These are phyloP conservation scores for Stenodema calcarata DNA, from an alignment of 2,888 invertebrate species.

Conservation along the genomic window DNA sequence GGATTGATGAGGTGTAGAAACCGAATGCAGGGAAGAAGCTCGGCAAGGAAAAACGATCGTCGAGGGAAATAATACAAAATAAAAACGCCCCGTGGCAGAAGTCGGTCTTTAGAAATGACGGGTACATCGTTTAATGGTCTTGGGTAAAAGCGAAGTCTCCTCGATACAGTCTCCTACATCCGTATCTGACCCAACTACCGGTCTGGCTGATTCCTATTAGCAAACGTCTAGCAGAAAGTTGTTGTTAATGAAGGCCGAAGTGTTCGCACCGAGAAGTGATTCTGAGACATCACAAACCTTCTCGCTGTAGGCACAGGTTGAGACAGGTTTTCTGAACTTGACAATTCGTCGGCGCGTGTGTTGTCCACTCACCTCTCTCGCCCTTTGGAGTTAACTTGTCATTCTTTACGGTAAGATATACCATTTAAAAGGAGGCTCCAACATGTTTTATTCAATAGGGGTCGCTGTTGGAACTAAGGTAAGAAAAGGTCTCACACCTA, in stretches of 20 bases:
- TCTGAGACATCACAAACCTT: not conserved
- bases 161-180: not conserved
- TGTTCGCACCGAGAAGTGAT: not conserved
- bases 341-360: slow-evolving; percentile 50
- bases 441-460: slow-evolving; percentile 43
- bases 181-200: not conserved
- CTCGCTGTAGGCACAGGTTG: not conserved
- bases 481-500: slow-evolving; percentile 48
- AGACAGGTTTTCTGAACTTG: slow-evolving; percentile 34
- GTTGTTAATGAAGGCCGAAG: not conserved
- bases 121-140: not conserved
- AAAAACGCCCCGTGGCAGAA: not conserved
- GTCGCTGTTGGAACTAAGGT: slow-evolving; percentile 5
- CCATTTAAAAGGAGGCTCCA: slow-evolving; percentile 41
- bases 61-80: not conserved
- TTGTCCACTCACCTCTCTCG: slow-evolving; percentile 9
- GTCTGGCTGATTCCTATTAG: not conserved
- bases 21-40: not conserved
- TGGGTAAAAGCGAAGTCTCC: not conserved
- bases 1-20: slow-evolving; percentile 31
- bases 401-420: slow-evolving; percentile 51
- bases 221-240: not conserved
- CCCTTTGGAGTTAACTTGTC: slow-evolving; percentile 44
- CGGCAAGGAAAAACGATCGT: not conserved
- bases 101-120: not conserved